Conservation (phyloP, 2,113 vertebrate species). For the Strigops habroptila region DNA sequence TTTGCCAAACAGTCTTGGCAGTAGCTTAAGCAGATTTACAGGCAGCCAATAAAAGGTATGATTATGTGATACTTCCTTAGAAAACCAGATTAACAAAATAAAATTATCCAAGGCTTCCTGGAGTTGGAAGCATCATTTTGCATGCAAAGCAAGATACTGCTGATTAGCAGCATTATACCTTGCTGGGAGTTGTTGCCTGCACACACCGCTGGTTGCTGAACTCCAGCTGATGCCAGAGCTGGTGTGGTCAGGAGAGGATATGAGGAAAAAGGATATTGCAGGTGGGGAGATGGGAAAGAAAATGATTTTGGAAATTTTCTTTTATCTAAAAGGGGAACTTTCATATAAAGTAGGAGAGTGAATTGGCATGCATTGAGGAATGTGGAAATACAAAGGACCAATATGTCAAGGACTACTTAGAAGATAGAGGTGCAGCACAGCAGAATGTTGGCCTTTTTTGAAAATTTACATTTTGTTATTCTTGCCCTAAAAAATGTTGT, state of each 20-base stretch:
- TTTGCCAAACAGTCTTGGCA: not conserved
- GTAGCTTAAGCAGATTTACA: not conserved
- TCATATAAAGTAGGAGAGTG: not conserved
- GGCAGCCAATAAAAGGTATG: not conserved
- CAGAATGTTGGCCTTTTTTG: not conserved
- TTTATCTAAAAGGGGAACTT: not conserved
- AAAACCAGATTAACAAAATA: conserved; percentile 6
- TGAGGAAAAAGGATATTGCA: not conserved
- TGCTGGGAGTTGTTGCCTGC: not conserved
- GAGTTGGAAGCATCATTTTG: not conserved
- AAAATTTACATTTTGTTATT: not conserved
- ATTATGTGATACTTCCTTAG: conserved; percentile 23
- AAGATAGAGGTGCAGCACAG: accelerated
- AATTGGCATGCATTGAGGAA: not conserved
- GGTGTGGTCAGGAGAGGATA: not conserved
- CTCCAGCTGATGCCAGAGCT: not conserved
- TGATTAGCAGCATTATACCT: not conserved
- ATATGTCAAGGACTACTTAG: not conserved
- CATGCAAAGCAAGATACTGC: not conserved
- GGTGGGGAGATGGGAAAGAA: not conserved
- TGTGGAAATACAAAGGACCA: not conserved
- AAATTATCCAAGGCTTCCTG: not conserved
- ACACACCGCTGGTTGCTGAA: not conserved
- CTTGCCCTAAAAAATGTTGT: not conserved
- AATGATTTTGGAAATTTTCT: not conserved